Percentiles rank a stretch among this genome's conserved stretches.
phyloP scores from a whole-genome alignment of 1,140 invertebrate genomes.

The Zaprionus ornatus region DNA sequence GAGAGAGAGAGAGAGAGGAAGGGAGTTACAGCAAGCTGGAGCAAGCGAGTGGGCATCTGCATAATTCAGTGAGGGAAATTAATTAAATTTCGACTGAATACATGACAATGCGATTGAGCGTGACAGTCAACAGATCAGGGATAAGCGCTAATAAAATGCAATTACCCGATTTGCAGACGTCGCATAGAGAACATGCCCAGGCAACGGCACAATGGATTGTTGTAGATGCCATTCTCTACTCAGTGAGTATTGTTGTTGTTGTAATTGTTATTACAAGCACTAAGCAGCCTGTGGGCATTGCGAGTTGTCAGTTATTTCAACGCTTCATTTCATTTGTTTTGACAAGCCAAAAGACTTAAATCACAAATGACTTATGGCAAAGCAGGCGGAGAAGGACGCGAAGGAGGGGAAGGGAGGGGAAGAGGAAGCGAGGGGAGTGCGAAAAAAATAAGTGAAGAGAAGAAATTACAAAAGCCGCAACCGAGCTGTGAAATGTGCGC shows the following conservation, averaged over 20 bases:
- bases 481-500: constrained; percentile 30
- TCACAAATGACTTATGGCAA: constrained; percentile 55
- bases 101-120: constrained; percentile 37
- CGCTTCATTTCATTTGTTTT: constrained; percentile 59
- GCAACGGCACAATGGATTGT: constrained; percentile 21
- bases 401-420: neutral
- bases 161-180: constrained; percentile 48
- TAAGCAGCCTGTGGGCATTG: constrained; percentile 7
- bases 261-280: constrained; percentile 22
- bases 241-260: neutral
- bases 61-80: constrained; percentile 41
- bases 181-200: constrained; percentile 18
- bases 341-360: constrained; percentile 57
- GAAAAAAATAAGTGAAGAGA: constrained; percentile 16
- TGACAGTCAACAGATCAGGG: constrained; percentile 18
- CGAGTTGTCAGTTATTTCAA: constrained; percentile 49
- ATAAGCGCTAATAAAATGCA: constrained; percentile 75
- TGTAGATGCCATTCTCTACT: neutral
- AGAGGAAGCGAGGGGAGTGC: neutral
- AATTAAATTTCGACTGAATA: constrained; percentile 68
- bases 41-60: neutral
- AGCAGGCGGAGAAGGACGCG: neutral
- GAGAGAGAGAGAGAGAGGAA: neutral
- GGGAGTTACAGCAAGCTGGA: neutral
- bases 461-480: constrained; percentile 64